Evolutionary conservation across 2,113 vertebrate species (phyloP), one percentile per base, ranked within the genome.

Genomic region (Limnothrissa miodon): DNA sequence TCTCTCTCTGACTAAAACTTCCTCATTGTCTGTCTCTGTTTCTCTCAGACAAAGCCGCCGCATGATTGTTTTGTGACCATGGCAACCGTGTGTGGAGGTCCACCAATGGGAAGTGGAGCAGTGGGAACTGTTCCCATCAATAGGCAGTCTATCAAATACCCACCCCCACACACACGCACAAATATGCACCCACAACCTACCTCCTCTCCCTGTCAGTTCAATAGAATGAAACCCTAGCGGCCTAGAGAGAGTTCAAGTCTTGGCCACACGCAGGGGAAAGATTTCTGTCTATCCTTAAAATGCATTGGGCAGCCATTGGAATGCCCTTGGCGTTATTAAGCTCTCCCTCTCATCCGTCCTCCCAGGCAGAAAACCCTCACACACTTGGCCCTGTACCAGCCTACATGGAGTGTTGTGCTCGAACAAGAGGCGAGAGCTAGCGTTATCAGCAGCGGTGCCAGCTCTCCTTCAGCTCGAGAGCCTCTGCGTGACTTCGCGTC

Each of bases 281-380:
- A 23, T 74, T 33, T 15, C 33, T 56, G 13, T 39, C 66, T 36
- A n/a, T 66, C 59, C 66, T 13, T 74, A 17, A 74, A 74, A 74
- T 74, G 66, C 66, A 33, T 29, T 74, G 66, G 66, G 66, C 33
- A 74, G 66, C 29, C 29, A 74, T 74, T 17, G 66, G 33, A 74
- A 74, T 74, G 33, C 33, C 29, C 66, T 36, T 66, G 25, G 29
- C 36, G 66, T 74, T 74, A 70, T 70, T 33, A 70, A 36, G 62
- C 62, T 70, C 62, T 23, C n/a, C n/a, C n/a, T n/a, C 29, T 6
- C 36, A 19, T 53, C 51, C 62, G 13, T 36, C 29, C 25, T 11
- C 62, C 15, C 25, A 39, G 13, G 3, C 46, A 1, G 13, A 74
- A 74, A 74, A 39, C 66, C 66, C 66, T 74, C 66, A 36, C 66